Base-by-base conservation (phyloP, 2,797 vertebrate species). In the Rachycentron canadum region DNA sequence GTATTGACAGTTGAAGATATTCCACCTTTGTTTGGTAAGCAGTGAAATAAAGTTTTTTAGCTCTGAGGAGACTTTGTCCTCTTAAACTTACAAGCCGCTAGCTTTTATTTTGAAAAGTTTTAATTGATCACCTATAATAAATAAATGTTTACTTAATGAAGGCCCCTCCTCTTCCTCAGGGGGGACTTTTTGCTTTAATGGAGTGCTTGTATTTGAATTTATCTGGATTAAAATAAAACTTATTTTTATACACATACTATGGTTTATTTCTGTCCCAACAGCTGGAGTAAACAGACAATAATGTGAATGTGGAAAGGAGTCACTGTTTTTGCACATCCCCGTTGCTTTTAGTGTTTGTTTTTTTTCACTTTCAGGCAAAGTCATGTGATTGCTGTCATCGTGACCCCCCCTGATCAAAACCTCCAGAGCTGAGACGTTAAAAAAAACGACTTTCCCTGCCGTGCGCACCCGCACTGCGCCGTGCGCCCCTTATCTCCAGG, bases 191-290 rank as follows among this genome's bases (percentile, higher is more conserved):
- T 50, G 25, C 19, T 21, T 81, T 62, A 49, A 38, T 73, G 23
- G 11, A 75, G 59, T 55, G 45, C 45, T 62, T 84, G 69, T 79
- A 55, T 6, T 55, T 81, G 38, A 62, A 52, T 76, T 62, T 28
- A 74, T 82, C 66, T 80, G 69, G 73, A 81, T 36, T 81, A 68
- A 8, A 88, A 88, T 88, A 84, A 81, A 88, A 82, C 16, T 6
- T 76, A 85, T 86, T 87, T 88, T 90, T 82, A 32, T 80, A 87
- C 65, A 76, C 25, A 69, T 23, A 3, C 45, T n/a, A 50, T 53
- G 25, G 4, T 30, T 59, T 26, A 56, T 77, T 72, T 75, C 36
- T 69, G 9, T 23, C 3, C 30, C 13, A 11, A 40, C n/a, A n/a
- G n/a, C n/a, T n/a, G n/a, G n/a, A n/a, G n/a, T n/a, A n/a, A n/a